Evolutionary conservation across 2,113 vertebrate genomes (phyloP), one percentile per base, ranked within the genome.

Genomic region (Amia ocellicauda): DNA sequence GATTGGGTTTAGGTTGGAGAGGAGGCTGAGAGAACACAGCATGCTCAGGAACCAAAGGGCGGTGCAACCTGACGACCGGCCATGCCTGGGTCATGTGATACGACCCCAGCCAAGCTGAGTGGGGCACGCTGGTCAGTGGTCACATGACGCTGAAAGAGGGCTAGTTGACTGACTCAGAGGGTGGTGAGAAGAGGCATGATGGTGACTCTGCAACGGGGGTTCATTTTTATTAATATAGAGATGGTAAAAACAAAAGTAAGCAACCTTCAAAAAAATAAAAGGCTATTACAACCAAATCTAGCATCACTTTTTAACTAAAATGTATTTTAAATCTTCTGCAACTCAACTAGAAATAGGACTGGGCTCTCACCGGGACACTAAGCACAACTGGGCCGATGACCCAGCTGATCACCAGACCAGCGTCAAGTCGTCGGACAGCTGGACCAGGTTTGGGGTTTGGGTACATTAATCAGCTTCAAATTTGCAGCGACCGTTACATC

Each of bases 171-270:
- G 95, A 97, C 90, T 95, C 96, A 98, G 94, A 99, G 97, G 96
- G 94, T 96, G 96, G 93, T 94, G 94, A 99, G 95, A 93, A 98
- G 97, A 99, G 95, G 95, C 94, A 93, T 97, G 95, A 96, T 96
- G 95, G 93, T 96, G 96, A 96, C 95, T 98, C 96, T 99, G 96
- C 91, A 99, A 99, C 92, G 96, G 96, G n/a, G 93, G 93, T 95
- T 99, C 94, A 97, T 93, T 95, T 98, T 99, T 97, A 97, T 98
- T 96, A 98, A 97, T 97, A 89, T 84, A 95, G n/a, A n/a, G 86
- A 96, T 93, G 92, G 89, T 95, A 94, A 87, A 82, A 80, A 68
- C 74, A 63, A 91, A 96, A 93, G 92, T 90, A 97, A 86, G 92
- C 90, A 97, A 86, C 93, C 94, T 94, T 92, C 86, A 88, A 91